phyloP scores from a whole-genome alignment of 1,140 invertebrate species.

The Aradophagus sp. region DNA sequence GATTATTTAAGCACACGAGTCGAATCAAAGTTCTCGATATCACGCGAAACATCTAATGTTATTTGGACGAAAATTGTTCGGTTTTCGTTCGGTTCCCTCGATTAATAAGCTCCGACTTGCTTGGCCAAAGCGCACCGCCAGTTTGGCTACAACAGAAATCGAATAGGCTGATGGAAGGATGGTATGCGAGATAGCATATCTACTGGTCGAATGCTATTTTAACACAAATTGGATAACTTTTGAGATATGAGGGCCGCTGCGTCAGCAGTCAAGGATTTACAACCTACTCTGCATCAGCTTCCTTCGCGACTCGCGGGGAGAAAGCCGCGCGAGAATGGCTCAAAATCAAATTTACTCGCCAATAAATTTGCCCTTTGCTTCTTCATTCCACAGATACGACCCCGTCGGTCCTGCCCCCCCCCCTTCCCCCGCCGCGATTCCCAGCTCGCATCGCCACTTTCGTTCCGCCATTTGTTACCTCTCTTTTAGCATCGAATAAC shows the following conservation, averaged over 20 bases:
- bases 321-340: slow-evolving; percentile 46
- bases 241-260: slow-evolving; percentile 69
- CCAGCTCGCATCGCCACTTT: too few species aligned
- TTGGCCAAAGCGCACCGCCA: too few species aligned
- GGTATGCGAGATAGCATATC: slow-evolving; percentile 36
- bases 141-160: slow-evolving; percentile 32
- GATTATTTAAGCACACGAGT: too few species aligned
- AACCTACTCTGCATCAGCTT: slow-evolving; percentile 66
- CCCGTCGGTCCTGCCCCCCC: too few species aligned
- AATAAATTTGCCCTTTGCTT: slow-evolving; percentile 56
- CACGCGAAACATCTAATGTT: too few species aligned
- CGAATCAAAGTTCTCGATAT: too few species aligned
- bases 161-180: slow-evolving; percentile 36
- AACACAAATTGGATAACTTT: slow-evolving; percentile 74
- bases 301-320: slow-evolving; percentile 47
- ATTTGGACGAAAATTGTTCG: too few species aligned
- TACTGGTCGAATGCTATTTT: slow-evolving; percentile 68
- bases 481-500: slow-evolving; percentile 12
- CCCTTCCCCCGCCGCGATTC: too few species aligned
- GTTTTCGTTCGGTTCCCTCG: too few species aligned
- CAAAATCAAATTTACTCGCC: slow-evolving; percentile 64
- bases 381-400: slow-evolving; percentile 20
- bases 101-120: too few species aligned
- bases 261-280: slow-evolving; percentile 70
- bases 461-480: slow-evolving; percentile 13